phyloP scores from a whole-genome alignment of 2,888 invertebrate species.

The Synergus japonicus region DNA sequence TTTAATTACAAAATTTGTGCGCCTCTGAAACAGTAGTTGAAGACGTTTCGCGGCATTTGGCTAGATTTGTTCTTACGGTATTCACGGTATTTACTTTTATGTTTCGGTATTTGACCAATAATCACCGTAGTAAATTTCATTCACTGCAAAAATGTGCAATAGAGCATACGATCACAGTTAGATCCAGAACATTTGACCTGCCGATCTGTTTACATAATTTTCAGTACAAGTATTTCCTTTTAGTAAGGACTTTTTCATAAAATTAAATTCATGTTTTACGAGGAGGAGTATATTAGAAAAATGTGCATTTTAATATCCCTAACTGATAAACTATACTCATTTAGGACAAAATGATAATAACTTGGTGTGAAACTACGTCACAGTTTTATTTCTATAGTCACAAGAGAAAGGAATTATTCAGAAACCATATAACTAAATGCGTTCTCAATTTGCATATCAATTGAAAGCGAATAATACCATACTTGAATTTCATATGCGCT shows the following conservation, averaged over 20 bases:
- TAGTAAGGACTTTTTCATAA: not conserved
- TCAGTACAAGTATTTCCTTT: conserved; percentile 14
- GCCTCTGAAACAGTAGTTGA: conserved; percentile 23
- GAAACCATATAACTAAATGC: not conserved
- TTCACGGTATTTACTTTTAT: conserved; percentile 40
- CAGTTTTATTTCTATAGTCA: not conserved
- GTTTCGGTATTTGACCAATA: conserved; percentile 39
- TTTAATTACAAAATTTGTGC: conserved; percentile 37
- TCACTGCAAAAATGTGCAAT: conserved; percentile 31
- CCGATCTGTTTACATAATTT: conserved; percentile 41
- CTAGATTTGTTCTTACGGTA: conserved; percentile 38
- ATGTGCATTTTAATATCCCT: not conserved
- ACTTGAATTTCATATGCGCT: not conserved
- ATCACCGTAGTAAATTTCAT: conserved; percentile 34
- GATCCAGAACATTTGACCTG: conserved; percentile 31
- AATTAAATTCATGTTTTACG: not conserved
- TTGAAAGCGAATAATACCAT: not conserved
- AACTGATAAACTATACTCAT: not conserved
- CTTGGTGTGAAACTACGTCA: not conserved
- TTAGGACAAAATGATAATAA: not conserved
- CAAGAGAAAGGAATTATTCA: too few species aligned
- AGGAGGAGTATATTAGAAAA: not conserved
- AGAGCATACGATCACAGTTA: conserved; percentile 39
- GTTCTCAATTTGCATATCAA: not conserved
- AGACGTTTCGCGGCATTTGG: conserved; percentile 31